Percentiles rank a stretch among this genome's conserved stretches.
phyloP scores from a whole-genome alignment of 2,797 vertebrate genomes.

The Peromyscus attwateri region DNA sequence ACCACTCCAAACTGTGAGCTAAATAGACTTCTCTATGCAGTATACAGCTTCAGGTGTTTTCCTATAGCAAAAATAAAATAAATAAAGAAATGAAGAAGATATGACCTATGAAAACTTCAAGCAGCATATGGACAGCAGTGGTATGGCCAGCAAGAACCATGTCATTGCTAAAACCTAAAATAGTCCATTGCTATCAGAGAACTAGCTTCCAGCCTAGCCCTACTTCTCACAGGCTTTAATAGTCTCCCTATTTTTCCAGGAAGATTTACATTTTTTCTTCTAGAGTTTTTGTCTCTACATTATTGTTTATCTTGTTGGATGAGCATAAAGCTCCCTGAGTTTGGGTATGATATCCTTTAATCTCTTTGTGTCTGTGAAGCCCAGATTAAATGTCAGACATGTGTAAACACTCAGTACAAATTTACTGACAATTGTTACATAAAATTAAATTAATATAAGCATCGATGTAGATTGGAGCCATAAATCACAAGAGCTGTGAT shows the following conservation, averaged over 20 bases:
- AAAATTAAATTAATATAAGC: constrained; percentile 42
- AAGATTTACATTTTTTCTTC: background rate
- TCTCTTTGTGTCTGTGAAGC: background rate
- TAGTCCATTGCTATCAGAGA: background rate
- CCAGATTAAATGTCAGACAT: background rate
- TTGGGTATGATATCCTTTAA: background rate
- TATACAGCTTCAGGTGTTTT: background rate
- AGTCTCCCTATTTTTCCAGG: background rate
- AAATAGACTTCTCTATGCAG: background rate
- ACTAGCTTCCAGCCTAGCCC: background rate
- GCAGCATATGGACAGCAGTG: background rate
- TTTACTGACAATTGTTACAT: background rate
- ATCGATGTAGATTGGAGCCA: background rate
- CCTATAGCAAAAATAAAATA: background rate
- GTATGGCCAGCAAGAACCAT: background rate
- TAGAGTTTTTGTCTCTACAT: background rate
- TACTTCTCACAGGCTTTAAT: background rate
- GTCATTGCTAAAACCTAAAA: background rate
- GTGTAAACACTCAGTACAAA: background rate
- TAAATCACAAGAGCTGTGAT: background rate
- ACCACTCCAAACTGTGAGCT: background rate
- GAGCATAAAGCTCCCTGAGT: background rate
- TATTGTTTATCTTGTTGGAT: constrained; percentile 31
- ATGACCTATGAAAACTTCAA: background rate
- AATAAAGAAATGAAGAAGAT: background rate